These are phyloP conservation scores for Lasioglossum lativentre DNA, from an alignment of 2,888 invertebrate genomes.

Conservation along the genomic window DNA sequence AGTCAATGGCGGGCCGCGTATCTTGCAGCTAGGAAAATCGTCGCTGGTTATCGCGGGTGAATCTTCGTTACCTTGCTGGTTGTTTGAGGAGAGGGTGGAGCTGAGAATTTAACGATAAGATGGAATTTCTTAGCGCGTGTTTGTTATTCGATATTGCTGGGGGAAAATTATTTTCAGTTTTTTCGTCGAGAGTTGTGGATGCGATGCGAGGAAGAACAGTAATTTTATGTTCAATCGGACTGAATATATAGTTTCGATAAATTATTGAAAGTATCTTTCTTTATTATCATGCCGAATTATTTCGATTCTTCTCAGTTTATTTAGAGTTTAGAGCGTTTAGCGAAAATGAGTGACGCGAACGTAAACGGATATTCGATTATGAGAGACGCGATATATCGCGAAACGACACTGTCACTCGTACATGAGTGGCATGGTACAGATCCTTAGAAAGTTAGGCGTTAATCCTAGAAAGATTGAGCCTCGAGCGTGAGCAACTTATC, in stretches of 20 bases:
- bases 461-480: neutral
- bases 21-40: neutral
- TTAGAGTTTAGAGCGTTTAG: neutral
- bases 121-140: neutral
- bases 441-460: slow-evolving; percentile 8
- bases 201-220: too few relatives aligned
- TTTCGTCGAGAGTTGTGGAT: neutral
- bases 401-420: slow-evolving; percentile 3
- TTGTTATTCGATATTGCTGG: neutral
- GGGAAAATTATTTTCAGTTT: neutral
- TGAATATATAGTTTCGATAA: too few relatives aligned
- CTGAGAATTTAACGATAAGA: neutral
- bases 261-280: neutral
- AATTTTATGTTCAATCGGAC: too few relatives aligned
- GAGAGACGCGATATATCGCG: slow-evolving; percentile 1
- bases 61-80: neutral
- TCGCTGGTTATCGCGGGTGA: neutral
- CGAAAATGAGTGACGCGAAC: neutral
- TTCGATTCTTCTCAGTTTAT: neutral
- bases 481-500: slow-evolving; percentile 4
- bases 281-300: neutral
- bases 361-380: neutral
- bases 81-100: neutral
- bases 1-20: neutral
- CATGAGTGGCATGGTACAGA: neutral